Evolutionary conservation across 2,113 vertebrate genomes (phyloP).

Genomic region (Neodon shergylaensis): DNA sequence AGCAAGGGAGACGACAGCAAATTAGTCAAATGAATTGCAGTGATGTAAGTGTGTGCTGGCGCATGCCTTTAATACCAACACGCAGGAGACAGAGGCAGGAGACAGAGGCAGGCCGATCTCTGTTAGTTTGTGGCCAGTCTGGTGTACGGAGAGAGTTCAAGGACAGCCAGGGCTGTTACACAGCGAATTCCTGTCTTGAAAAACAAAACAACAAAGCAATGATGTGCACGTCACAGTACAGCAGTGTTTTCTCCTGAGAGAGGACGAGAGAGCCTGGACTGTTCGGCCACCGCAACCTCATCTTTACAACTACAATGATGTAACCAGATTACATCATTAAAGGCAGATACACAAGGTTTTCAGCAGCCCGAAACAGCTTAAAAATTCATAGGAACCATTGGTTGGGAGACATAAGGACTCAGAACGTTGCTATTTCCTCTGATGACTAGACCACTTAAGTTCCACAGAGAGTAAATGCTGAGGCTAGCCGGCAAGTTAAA

Average conservation of each 20-base stretch:
- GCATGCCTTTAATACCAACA: background rate
- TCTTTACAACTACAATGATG: slow-evolving; percentile 71
- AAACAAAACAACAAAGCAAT: background rate
- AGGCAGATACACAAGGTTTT: slow-evolving; percentile 62
- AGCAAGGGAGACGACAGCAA: background rate
- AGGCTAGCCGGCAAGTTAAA: background rate
- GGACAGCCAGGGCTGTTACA: background rate
- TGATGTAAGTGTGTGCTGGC: background rate
- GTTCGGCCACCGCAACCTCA: slow-evolving; percentile 1
- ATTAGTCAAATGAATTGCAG: background rate
- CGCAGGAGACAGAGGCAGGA: background rate
- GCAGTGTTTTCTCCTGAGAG: background rate
- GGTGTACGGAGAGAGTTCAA: background rate
- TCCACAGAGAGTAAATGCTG: background rate
- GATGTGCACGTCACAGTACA: background rate
- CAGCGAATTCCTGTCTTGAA: background rate
- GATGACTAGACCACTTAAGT: background rate
- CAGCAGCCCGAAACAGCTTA: slow-evolving; percentile 63
- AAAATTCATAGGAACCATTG: slow-evolving; percentile 50
- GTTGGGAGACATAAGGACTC: slow-evolving; percentile 51
- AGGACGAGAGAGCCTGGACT: slow-evolving; percentile 30
- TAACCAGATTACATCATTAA: slow-evolving; percentile 57
- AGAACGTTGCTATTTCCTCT: background rate
- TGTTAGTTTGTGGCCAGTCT: background rate
- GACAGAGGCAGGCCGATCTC: background rate